Evolutionary conservation across 2,888 invertebrate genomes (phyloP).

Genomic region (Camptogramma bilineatum): DNA sequence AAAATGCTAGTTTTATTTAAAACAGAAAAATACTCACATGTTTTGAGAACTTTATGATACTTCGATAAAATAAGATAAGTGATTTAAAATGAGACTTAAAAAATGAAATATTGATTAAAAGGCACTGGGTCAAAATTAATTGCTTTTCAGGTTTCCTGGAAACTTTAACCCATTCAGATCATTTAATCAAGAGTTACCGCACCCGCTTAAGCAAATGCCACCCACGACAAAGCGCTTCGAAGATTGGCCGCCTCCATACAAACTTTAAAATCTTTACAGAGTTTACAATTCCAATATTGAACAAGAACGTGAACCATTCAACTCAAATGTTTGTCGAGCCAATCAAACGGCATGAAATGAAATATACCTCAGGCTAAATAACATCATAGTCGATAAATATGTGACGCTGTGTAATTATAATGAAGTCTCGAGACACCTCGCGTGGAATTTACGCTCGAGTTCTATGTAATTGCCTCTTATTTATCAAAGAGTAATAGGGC

Average conservation of each 20-base stretch:
- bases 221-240: neutral
- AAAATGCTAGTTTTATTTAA: too few relatives aligned
- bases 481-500: slow-evolving; percentile 34
- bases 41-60: too few relatives aligned
- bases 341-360: slow-evolving; percentile 50
- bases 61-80: too few relatives aligned
- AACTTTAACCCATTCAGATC: neutral
- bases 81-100: neutral
- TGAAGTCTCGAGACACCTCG: slow-evolving; percentile 34
- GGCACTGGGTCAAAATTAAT: neutral
- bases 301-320: slow-evolving; percentile 32
- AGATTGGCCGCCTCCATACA: slow-evolving; percentile 1
- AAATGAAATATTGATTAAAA: neutral
- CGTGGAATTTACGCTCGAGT: slow-evolving; percentile 24
- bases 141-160: neutral
- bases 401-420: slow-evolving; percentile 31
- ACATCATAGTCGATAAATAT: slow-evolving; percentile 28
- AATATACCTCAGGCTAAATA: slow-evolving; percentile 38
- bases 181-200: neutral
- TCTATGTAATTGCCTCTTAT: slow-evolving; percentile 33
- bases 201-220: neutral
- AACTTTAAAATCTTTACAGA: slow-evolving; percentile 27
- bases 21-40: too few relatives aligned
- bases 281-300: slow-evolving; percentile 37
- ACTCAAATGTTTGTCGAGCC: slow-evolving; percentile 49